These are phyloP conservation scores for Neosilurus mollespiculum DNA, from an alignment of 2,797 vertebrate species.

Conservation along the genomic window DNA sequence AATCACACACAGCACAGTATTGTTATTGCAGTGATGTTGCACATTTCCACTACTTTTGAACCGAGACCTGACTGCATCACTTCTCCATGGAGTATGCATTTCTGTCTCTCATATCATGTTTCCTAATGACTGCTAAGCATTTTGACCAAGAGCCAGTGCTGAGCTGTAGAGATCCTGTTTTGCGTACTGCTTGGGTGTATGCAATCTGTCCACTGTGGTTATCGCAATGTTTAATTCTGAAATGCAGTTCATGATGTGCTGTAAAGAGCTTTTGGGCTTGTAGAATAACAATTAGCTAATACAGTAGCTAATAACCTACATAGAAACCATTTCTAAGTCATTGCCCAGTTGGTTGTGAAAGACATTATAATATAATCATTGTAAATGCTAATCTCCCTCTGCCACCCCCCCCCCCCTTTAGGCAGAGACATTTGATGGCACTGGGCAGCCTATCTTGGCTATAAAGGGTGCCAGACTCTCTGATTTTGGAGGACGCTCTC, in stretches of 20 bases:
- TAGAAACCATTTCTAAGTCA: constrained; percentile 16
- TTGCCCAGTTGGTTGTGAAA: not conserved
- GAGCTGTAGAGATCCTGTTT: not conserved
- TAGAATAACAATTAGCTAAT: constrained; percentile 50
- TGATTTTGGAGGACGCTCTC: constrained; percentile 91
- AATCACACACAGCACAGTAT: not conserved
- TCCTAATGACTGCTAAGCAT: not conserved
- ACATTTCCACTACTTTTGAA: not conserved
- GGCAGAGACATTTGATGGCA: constrained; percentile 94
- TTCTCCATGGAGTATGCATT: not conserved
- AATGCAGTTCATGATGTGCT: not conserved
- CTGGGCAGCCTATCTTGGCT: constrained; percentile 88
- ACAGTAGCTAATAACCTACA: constrained; percentile 4
- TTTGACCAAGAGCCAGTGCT: not conserved
- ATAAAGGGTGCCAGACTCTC: constrained; percentile 92
- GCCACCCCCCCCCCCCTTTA: constrained; percentile 58
- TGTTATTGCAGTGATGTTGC: not conserved
- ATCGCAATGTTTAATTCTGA: not conserved
- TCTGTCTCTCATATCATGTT: not conserved
- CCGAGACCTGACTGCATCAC: not conserved
- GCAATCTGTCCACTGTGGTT: not conserved
- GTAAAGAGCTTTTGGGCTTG: not conserved
- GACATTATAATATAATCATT: not conserved
- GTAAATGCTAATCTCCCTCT: not conserved
- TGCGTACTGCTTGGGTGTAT: not conserved